These are phyloP conservation scores for Holocentrus rufus DNA, from an alignment of 2,797 vertebrate genomes.

Conservation along the genomic window DNA sequence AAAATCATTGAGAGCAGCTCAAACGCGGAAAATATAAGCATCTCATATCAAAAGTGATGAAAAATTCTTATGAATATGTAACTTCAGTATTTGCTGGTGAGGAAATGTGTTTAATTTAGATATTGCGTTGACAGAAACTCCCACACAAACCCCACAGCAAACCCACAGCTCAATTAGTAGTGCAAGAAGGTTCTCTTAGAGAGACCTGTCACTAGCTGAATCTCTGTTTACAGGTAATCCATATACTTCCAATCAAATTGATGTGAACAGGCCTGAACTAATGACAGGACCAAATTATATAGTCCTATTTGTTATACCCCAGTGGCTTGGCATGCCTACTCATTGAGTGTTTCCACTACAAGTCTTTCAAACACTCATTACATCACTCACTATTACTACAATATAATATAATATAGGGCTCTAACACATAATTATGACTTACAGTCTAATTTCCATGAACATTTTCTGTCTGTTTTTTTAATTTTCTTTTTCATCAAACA, in stretches of 20 bases:
- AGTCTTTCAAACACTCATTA: background rate
- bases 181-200: slow-evolving; percentile 44
- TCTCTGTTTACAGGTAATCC: slow-evolving; percentile 57
- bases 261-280: slow-evolving; percentile 39
- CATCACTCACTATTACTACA: slow-evolving; percentile 1
- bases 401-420: background rate
- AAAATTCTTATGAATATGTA: slow-evolving; percentile 62
- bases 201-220: slow-evolving; percentile 43
- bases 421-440: background rate
- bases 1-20: slow-evolving; percentile 29
- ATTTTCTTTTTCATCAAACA: background rate
- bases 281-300: slow-evolving; percentile 39
- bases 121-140: slow-evolving; percentile 73
- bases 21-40: slow-evolving; percentile 50
- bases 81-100: slow-evolving; percentile 65
- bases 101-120: slow-evolving; percentile 76
- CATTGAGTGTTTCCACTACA: slow-evolving; percentile 32
- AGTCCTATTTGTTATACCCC: slow-evolving; percentile 14
- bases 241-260: slow-evolving; percentile 51
- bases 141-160: slow-evolving; percentile 65
- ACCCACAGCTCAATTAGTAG: slow-evolving; percentile 63
- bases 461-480: slow-evolving; percentile 1
- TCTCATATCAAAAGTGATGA: slow-evolving; percentile 64
- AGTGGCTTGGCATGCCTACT: slow-evolving; percentile 21
- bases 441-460: slow-evolving; percentile 6